Percentiles rank a stretch among this genome's conserved stretches.
Conservation (phyloP, 2,888 invertebrate genomes). For the Cheilosia grossa region DNA sequence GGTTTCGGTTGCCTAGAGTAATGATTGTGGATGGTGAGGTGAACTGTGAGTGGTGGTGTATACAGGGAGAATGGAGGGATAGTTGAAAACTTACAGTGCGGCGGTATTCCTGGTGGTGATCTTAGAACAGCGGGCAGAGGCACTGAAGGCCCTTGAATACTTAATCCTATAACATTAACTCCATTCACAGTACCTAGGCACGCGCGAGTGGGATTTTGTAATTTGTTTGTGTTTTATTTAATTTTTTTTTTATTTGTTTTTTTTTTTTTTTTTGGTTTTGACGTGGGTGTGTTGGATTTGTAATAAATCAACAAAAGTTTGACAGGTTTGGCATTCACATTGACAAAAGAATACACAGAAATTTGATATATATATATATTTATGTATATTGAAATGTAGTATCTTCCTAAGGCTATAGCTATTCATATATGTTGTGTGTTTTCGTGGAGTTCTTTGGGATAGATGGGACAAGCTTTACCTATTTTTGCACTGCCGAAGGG, state of each 20-base stretch:
- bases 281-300: constrained; percentile 45
- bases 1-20: constrained; percentile 46
- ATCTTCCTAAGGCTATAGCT: constrained; percentile 51
- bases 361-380: constrained; percentile 57
- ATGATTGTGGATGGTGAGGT: constrained; percentile 75
- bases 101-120: constrained; percentile 79
- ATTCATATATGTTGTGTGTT: constrained; percentile 72
- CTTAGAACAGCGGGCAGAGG: constrained; percentile 82
- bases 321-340: constrained; percentile 70
- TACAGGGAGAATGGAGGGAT: background rate
- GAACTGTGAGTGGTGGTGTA: constrained; percentile 73
- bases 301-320: constrained; percentile 42
- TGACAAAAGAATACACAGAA: constrained; percentile 71
- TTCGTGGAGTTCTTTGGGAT: constrained; percentile 71
- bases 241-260: constrained; percentile 9
- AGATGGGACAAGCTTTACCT: constrained; percentile 84
- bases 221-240: constrained; percentile 47
- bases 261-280: constrained; percentile 9
- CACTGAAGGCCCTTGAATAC: constrained; percentile 84
- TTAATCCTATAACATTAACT: constrained; percentile 87
- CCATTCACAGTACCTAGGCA: constrained; percentile 88
- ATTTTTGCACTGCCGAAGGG: constrained; percentile 86
- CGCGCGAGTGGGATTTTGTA: constrained; percentile 54
- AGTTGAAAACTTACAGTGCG: constrained; percentile 75
- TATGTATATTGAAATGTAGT: constrained; percentile 56